A percentile compares a stretch with the other conserved stretches of the same genome.
phyloP scores from a whole-genome alignment of 2,888 invertebrate genomes.

The Pristionchus fissidentatus region DNA sequence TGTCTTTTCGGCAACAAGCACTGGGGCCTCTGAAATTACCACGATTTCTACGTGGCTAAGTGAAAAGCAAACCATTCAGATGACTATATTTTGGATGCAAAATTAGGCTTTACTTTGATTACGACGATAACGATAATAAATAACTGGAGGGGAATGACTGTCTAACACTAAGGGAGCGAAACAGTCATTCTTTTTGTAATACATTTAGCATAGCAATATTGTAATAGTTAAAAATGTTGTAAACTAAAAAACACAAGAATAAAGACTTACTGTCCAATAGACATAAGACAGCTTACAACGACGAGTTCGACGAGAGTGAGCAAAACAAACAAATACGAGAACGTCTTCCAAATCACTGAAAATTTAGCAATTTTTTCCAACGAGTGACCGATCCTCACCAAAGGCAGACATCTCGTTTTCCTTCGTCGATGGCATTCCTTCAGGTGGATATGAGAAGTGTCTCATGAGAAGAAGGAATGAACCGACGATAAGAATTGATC shows the following conservation, averaged over 20 bases:
- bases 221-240: no score
- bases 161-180: no score
- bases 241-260: not conserved
- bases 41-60: no score
- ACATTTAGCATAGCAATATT: no score
- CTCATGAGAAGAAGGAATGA: slow-evolving; percentile 59
- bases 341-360: slow-evolving; percentile 64
- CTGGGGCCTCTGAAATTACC: not conserved
- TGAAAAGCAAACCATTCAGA: no score
- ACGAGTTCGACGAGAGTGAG: slow-evolving; percentile 60
- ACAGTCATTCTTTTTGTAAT: no score
- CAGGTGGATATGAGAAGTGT: slow-evolving; percentile 52
- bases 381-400: not conserved
- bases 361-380: not conserved
- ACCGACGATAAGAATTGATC: slow-evolving; percentile 59
- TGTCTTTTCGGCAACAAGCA: slow-evolving; percentile 36
- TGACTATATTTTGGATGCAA: no score
- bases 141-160: no score
- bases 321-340: slow-evolving; percentile 61
- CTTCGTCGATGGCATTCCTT: not conserved
- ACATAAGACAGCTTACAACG: slow-evolving; percentile 61
- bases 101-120: no score
- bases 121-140: no score
- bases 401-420: not conserved
- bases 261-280: slow-evolving; percentile 57